A percentile compares a stretch with the other conserved stretches of the same genome.
Evolutionary conservation across 2,113 vertebrate genomes (phyloP).

Genomic region (Chloropsis hardwickii): DNA sequence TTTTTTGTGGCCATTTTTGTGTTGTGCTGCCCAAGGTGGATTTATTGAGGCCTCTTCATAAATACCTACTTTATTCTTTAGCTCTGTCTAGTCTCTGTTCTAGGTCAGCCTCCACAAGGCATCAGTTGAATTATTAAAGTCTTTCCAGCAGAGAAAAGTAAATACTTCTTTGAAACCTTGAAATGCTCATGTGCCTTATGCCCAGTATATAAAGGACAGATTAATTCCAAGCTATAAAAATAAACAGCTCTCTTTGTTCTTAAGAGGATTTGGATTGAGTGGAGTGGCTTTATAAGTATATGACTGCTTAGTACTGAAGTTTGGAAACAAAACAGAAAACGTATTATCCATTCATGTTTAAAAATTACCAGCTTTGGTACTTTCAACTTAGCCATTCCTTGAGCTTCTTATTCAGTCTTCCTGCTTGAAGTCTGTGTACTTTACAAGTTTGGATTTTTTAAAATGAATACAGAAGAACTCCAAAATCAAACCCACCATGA

Average conservation of each 20-base stretch:
- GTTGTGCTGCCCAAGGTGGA: too few relatives aligned
- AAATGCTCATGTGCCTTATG: neutral
- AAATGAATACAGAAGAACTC: neutral
- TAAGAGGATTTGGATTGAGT: constrained; percentile 50
- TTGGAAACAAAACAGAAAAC: neutral
- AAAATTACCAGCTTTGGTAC: neutral
- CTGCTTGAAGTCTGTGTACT: neutral
- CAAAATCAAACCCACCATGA: neutral
- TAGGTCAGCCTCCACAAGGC: too few relatives aligned
- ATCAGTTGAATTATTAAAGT: neutral
- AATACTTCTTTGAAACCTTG: neutral
- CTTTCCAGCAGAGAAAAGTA: neutral
- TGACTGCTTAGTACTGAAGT: constrained; percentile 7
- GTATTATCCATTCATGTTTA: neutral
- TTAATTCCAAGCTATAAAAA: constrained; percentile 34
- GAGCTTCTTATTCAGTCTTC: neutral
- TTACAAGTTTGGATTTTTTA: neutral
- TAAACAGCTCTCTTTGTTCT: constrained; percentile 38
- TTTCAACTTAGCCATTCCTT: neutral
- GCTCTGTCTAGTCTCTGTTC: too few relatives aligned
- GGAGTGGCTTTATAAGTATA: constrained; percentile 23
- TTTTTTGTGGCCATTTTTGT: too few relatives aligned
- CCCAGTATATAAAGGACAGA: neutral
- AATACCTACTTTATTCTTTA: too few relatives aligned
- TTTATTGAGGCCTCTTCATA: too few relatives aligned